Percentiles rank a stretch among this genome's conserved stretches.
These are phyloP conservation scores for Taeniopygia guttata DNA, from an alignment of 2,797 vertebrate genomes.

Conservation along the genomic window DNA sequence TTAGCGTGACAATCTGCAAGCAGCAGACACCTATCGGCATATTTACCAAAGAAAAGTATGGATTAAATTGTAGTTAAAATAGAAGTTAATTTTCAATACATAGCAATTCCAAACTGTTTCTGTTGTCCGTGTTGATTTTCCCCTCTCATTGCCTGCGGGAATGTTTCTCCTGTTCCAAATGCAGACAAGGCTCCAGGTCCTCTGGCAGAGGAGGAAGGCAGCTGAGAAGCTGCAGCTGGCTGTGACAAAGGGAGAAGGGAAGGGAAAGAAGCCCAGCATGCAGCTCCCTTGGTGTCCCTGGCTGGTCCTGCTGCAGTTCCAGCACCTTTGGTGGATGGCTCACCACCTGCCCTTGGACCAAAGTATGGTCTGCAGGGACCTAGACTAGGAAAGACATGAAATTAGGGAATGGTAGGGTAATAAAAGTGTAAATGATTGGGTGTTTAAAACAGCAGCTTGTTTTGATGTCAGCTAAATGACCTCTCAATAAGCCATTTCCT, in stretches of 20 bases:
- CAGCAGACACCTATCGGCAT: not conserved
- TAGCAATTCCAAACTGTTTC: not conserved
- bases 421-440: not conserved
- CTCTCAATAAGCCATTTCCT: not conserved
- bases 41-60: conserved; percentile 30
- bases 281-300: not conserved
- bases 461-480: not conserved
- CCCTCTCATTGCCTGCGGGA: accelerated
- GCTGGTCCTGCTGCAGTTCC: not conserved
- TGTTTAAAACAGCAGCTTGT: not conserved
- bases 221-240: accelerated
- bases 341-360: accelerated
- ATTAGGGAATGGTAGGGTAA: not conserved
- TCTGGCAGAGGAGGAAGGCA: not conserved
- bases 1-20: not conserved
- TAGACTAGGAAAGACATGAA: not conserved
- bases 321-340: not conserved
- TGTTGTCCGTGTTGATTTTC: not conserved
- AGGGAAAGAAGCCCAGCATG: not conserved
- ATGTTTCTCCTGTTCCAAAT: not conserved
- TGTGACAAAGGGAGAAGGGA: not conserved
- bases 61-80: conserved; percentile 32
- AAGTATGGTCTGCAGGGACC: not conserved
- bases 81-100: conserved; percentile 2
- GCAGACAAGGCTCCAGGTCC: not conserved